Evolutionary conservation across 2,888 invertebrate species (phyloP).

Genomic region (Sepioteuthis lessoniana): DNA sequence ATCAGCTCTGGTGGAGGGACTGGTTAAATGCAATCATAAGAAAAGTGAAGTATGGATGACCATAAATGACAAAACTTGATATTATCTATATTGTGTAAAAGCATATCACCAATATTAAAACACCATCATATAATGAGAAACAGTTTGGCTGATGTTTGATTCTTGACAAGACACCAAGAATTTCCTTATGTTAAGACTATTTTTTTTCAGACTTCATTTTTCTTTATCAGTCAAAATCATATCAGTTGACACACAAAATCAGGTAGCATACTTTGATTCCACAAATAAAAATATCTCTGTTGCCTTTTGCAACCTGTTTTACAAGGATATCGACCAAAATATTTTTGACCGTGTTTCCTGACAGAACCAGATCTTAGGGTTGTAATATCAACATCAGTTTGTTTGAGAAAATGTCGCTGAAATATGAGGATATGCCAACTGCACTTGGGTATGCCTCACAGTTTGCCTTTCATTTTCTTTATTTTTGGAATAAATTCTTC

Average conservation of each 20-base stretch:
- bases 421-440: background rate
- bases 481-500: background rate
- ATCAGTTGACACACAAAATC: background rate
- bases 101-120: no score
- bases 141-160: background rate
- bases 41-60: no score
- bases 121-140: background rate
- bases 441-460: background rate
- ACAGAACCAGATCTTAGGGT: background rate
- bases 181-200: background rate
- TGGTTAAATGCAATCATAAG: no score
- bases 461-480: background rate
- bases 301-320: background rate
- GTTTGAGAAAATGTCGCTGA: background rate
- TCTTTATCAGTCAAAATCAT: background rate
- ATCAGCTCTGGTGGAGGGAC: no score
- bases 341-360: conserved; percentile 33
- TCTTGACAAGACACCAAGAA: background rate
- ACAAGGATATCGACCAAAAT: conserved; percentile 33
- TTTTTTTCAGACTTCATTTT: background rate
- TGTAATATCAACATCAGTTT: conserved; percentile 20
- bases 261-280: background rate
- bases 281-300: background rate
- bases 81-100: no score
- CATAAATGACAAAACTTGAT: no score